phyloP scores from a whole-genome alignment of 2,113 vertebrate species.

The Saguinus midas region DNA sequence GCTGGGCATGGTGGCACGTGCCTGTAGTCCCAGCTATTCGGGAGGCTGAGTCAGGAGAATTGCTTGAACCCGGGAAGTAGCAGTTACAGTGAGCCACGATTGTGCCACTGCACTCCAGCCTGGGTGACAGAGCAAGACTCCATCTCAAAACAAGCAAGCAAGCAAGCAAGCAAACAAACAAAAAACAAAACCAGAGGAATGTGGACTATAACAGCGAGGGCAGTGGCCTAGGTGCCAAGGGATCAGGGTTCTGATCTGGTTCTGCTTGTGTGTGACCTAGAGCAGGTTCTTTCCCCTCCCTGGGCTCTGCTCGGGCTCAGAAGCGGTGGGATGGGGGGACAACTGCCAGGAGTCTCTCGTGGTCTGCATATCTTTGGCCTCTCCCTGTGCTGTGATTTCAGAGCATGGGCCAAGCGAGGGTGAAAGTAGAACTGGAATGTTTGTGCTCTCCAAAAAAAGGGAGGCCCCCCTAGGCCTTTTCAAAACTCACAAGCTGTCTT shows the following conservation, averaged over 20 bases:
- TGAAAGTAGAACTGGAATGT: conserved; percentile 56
- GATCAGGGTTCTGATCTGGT: background rate
- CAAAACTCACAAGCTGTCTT: conserved; percentile 21
- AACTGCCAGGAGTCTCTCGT: background rate
- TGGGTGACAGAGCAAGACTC: no score
- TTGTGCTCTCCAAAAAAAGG: background rate
- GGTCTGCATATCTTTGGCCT: conserved; percentile 35
- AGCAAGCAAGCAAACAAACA: no score
- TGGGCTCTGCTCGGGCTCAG: background rate
- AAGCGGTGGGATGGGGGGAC: background rate
- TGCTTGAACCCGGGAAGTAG: no score
- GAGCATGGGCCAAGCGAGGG: background rate
- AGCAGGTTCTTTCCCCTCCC: background rate
- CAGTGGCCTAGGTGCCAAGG: background rate
- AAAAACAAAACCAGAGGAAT: background rate
- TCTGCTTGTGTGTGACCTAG: background rate
- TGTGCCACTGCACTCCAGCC: no score
- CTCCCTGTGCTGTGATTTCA: conserved; percentile 43
- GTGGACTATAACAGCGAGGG: background rate
- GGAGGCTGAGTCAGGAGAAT: no score
- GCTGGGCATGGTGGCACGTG: no score
- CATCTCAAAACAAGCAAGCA: no score
- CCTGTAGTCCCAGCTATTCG: no score
- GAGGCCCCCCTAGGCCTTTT: background rate
- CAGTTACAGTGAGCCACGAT: no score